Percentiles rank a stretch among this genome's conserved stretches.
phyloP scores from a whole-genome alignment of 2,797 vertebrate genomes.

The Remorina albescens region DNA sequence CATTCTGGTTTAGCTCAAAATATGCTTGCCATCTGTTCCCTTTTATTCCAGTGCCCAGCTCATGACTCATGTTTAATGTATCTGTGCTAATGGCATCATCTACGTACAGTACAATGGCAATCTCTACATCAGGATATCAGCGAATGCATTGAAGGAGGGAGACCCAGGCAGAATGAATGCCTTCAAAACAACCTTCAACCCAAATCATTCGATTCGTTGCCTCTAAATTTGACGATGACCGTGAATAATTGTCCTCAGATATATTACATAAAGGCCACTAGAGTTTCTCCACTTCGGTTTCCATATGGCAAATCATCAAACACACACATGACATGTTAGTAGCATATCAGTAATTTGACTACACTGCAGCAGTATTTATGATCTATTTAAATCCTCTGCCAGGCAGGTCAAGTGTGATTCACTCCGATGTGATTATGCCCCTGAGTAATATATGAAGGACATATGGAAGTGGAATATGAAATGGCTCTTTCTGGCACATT shows the following conservation, averaged over 20 bases:
- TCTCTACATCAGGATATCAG: conserved; percentile 65
- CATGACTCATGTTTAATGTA: conserved; percentile 83
- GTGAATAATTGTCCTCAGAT: conserved; percentile 50
- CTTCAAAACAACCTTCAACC: conserved; percentile 64
- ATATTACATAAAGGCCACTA: conserved; percentile 36
- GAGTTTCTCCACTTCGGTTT: conserved; percentile 18
- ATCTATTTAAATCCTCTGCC: conserved; percentile 68
- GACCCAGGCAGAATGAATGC: conserved; percentile 56
- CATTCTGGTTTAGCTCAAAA: conserved; percentile 79
- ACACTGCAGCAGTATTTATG: conserved; percentile 57
- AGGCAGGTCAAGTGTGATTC: conserved; percentile 73
- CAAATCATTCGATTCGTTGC: conserved; percentile 49
- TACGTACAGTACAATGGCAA: conserved; percentile 71
- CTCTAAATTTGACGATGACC: conserved; percentile 46
- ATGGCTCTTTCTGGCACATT: conserved; percentile 57
- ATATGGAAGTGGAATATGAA: conserved; percentile 67
- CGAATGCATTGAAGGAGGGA: conserved; percentile 40
- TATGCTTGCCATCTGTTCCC: conserved; percentile 84
- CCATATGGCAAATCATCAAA: conserved; percentile 41
- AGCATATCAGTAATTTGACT: conserved; percentile 48
- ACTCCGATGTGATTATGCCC: conserved; percentile 71
- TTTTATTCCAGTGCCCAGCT: conserved; percentile 76
- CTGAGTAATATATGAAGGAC: conserved; percentile 60
- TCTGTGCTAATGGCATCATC: conserved; percentile 80
- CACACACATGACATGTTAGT: conserved; percentile 28